Evolutionary conservation across 1,140 invertebrate genomes (phyloP), one percentile per base, ranked within the genome.

Genomic region (Agrilus planipennis): DNA sequence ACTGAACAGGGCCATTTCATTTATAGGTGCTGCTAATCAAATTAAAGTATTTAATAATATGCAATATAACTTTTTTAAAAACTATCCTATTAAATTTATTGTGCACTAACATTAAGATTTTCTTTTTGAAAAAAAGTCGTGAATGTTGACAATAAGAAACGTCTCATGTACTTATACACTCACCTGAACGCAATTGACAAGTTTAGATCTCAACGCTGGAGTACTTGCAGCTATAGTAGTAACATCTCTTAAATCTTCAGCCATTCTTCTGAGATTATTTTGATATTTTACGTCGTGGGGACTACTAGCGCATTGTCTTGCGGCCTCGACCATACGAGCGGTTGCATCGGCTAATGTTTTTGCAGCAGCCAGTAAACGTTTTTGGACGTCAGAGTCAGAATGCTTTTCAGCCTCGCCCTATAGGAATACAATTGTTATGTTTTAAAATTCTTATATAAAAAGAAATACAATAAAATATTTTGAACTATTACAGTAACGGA

Each of bases 341-440:
- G 95, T 99, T 5, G 94, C 94, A 65, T 98, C 92, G 2, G 94
- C 93, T 10, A 98, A 67, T 31, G 84, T 69, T 62, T 93, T 95
- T 4, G 91, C 89, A 0, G 91, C 91, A 0, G 89, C 90, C 28
- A 97, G 62, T 4, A 98, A 61, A 45, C 89, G 75, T 39, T 86
- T 76, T 55, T 98, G 92, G 12, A 87, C 73, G 34, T 96, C 90
- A 0, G 84, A 79, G 62, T 93, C 88, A 0, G 84, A 76, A 49
- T 91, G 79, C 27, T 73, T 73, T 51, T 94, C 89, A 0, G 93
- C 94, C 60, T 97, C 89, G 16, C 82, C 81, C 64, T 36, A 14
- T n/a, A n/a, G n/a, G n/a, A n/a, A n/a, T n/a, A n/a, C n/a, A n/a
- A n/a, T n/a, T n/a, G n/a, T n/a, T n/a, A n/a, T n/a, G n/a, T n/a